phyloP scores from a whole-genome alignment of 2,113 vertebrate genomes.

The Rhagologus leucostigma region DNA sequence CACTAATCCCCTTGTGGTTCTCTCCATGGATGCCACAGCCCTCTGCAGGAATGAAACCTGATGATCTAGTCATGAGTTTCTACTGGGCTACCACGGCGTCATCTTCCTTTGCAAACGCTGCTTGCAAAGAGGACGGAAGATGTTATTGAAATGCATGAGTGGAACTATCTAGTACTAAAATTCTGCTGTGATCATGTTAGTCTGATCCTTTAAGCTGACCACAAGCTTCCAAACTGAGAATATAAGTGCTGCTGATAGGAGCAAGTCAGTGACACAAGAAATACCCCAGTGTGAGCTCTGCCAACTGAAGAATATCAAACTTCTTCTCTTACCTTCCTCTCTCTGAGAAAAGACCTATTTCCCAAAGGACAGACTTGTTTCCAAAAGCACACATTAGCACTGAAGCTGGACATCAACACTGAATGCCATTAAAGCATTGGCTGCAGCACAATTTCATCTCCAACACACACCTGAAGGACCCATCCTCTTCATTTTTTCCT shows the following conservation, averaged over 20 bases:
- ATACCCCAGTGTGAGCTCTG: not conserved
- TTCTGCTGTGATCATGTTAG: not conserved
- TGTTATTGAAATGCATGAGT: not conserved
- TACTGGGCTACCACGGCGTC: accelerated
- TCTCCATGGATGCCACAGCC: not conserved
- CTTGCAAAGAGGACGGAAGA: not conserved
- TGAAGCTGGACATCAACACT: not conserved
- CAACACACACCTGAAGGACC: not conserved
- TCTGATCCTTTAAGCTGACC: not conserved
- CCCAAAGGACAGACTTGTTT: not conserved
- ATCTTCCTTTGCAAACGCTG: not conserved
- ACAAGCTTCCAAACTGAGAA: not conserved
- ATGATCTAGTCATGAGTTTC: not conserved
- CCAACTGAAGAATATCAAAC: not conserved
- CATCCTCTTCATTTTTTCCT: not conserved
- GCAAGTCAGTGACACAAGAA: not conserved
- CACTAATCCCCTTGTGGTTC: not conserved
- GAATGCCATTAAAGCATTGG: not conserved
- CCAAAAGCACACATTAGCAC: not conserved
- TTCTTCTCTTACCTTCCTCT: not conserved
- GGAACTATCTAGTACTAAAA: not conserved
- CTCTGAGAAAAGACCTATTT: not conserved
- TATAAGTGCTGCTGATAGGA: not conserved
- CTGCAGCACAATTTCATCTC: not conserved
- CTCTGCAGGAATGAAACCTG: not conserved